Percentiles rank a stretch among this genome's conserved stretches.
Evolutionary conservation across 2,113 vertebrate genomes (phyloP).

Genomic region (Passer domesticus): DNA sequence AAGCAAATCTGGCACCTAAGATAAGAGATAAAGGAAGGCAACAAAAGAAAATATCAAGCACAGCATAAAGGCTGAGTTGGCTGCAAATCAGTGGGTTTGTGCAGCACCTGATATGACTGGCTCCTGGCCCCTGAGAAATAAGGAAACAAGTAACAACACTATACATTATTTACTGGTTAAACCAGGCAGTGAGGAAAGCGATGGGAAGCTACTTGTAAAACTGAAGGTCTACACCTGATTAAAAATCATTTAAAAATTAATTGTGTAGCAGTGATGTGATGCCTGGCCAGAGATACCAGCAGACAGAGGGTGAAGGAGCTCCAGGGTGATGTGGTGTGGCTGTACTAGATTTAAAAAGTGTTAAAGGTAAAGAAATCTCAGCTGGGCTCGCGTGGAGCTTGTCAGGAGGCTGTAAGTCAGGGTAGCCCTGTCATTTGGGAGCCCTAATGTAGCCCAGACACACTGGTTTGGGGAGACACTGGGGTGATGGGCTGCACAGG

Average conservation of each 20-base stretch:
- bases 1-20: background rate
- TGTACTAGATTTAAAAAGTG: background rate
- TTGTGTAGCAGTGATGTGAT: background rate
- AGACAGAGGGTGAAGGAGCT: background rate
- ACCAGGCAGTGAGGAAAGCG: background rate
- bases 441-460: background rate
- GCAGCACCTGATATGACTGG: background rate
- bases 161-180: background rate
- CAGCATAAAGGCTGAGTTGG: background rate
- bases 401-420: background rate
- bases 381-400: background rate
- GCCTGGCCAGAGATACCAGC: background rate
- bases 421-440: background rate
- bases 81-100: background rate
- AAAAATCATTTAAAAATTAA: background rate
- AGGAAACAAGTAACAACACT: background rate
- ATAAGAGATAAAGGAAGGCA: background rate
- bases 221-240: background rate
- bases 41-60: background rate
- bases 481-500: background rate
- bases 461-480: rapidly evolving
- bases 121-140: background rate
- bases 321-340: rapidly evolving
- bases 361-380: background rate
- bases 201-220: background rate